Percentiles rank a stretch among this genome's conserved stretches.
Conservation (phyloP, 2,797 vertebrate species). For the Propithecus deckenii region DNA sequence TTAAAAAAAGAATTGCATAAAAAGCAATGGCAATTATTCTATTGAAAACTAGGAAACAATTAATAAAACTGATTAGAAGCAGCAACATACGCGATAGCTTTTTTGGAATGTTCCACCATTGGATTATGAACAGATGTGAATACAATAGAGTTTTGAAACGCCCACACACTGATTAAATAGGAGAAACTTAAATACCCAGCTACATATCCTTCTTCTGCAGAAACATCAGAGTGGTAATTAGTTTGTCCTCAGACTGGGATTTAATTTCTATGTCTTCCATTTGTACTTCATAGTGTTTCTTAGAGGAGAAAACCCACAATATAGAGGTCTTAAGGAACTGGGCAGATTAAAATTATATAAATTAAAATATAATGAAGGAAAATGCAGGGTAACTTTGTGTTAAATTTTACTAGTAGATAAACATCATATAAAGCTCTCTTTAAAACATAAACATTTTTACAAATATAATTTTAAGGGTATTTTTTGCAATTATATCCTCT, state of each 20-base stretch:
- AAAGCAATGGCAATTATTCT: slow-evolving; percentile 52
- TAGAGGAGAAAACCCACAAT: not conserved
- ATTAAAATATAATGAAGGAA: not conserved
- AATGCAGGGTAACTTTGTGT: not conserved
- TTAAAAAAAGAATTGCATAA: not conserved
- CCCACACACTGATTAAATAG: slow-evolving; percentile 25
- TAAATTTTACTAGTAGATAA: not conserved
- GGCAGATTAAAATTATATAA: not conserved
- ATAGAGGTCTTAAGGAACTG: not conserved
- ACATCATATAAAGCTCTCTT: not conserved
- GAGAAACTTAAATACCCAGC: slow-evolving; percentile 36
- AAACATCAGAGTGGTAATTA: slow-evolving; percentile 3
- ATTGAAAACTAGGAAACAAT: slow-evolving; percentile 48
- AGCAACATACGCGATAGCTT: not conserved
- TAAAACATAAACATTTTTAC: not conserved
- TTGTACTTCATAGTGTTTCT: not conserved
- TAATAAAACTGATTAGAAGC: slow-evolving; percentile 60
- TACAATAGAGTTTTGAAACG: not conserved
- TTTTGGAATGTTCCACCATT: not conserved
- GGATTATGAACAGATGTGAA: slow-evolving; percentile 18
- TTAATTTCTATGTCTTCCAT: not conserved
- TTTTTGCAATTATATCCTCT: not conserved
- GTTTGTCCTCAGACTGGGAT: not conserved
- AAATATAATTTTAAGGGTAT: not conserved
- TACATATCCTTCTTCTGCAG: not conserved